Evolutionary conservation across 2,113 vertebrate genomes (phyloP).

Genomic region (Phaethon lepturus): DNA sequence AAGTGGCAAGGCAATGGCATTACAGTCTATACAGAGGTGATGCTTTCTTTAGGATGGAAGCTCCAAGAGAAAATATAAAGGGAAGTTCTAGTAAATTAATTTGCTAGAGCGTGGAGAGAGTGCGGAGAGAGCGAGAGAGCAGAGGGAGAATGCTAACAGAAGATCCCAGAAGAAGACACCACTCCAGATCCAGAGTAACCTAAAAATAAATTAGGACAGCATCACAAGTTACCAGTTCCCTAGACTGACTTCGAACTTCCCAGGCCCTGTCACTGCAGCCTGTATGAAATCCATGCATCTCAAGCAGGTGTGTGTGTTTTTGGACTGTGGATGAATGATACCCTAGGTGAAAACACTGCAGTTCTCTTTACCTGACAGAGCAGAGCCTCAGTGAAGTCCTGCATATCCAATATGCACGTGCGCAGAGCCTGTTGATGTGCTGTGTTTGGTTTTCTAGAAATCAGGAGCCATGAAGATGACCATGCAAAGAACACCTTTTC

Average conservation of each 20-base stretch:
- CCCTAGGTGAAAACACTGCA: neutral
- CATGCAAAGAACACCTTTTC: neutral
- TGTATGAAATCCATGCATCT: neutral
- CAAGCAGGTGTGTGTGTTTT: neutral
- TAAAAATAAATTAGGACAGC: neutral
- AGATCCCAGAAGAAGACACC: neutral
- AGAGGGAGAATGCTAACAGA: neutral
- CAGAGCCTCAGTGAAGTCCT: neutral
- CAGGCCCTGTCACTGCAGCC: neutral
- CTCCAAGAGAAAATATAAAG: neutral
- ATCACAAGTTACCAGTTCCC: neutral
- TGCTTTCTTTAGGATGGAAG: neutral
- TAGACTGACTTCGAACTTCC: neutral
- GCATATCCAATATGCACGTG: fast-evolving
- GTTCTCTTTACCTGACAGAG: neutral
- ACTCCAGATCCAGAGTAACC: neutral
- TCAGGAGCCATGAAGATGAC: neutral
- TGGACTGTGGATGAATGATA: neutral
- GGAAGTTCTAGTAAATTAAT: neutral
- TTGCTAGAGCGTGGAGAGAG: neutral
- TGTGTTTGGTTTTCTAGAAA: neutral
- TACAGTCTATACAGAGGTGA: neutral
- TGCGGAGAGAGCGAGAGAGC: too few relatives aligned
- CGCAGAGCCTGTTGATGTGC: neutral
- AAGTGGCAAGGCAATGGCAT: neutral